phyloP scores from a whole-genome alignment of 2,888 invertebrate species.

The Drosophila conformis region DNA sequence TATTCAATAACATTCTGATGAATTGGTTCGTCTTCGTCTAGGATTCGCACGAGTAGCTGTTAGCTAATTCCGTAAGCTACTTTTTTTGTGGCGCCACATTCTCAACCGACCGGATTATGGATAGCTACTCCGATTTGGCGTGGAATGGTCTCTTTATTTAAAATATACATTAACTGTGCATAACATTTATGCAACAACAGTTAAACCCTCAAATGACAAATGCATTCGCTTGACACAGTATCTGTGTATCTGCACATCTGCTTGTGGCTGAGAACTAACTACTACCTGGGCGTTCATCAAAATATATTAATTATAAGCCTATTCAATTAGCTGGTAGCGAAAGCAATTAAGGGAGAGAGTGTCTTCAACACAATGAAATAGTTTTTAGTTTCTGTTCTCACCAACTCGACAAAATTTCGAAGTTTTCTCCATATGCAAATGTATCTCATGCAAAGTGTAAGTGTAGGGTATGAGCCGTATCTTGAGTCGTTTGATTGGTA shows the following conservation, averaged over 20 bases:
- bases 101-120: not conserved
- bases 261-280: constrained; percentile 14
- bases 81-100: not conserved
- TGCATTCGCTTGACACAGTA: constrained; percentile 22
- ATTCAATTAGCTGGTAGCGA: constrained; percentile 49
- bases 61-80: not conserved
- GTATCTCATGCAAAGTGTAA: not conserved
- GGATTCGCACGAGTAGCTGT: too few species aligned
- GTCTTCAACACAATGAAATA: constrained; percentile 34
- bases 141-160: not conserved
- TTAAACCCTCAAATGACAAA: constrained; percentile 37
- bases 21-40: not conserved
- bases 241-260: constrained; percentile 19
- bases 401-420: constrained; percentile 5
- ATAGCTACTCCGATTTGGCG: not conserved
- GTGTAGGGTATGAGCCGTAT: not conserved
- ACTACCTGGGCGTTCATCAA: constrained; percentile 35
- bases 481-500: not conserved
- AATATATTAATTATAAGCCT: constrained; percentile 48
- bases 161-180: not conserved
- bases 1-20: not conserved
- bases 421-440: constrained; percentile 33
- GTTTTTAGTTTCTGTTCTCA: constrained; percentile 29
- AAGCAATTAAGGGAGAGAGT: constrained; percentile 33
- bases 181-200: not conserved